Base-by-base conservation (phyloP, 2,113 vertebrate species). In the Pampusana beccarii region DNA sequence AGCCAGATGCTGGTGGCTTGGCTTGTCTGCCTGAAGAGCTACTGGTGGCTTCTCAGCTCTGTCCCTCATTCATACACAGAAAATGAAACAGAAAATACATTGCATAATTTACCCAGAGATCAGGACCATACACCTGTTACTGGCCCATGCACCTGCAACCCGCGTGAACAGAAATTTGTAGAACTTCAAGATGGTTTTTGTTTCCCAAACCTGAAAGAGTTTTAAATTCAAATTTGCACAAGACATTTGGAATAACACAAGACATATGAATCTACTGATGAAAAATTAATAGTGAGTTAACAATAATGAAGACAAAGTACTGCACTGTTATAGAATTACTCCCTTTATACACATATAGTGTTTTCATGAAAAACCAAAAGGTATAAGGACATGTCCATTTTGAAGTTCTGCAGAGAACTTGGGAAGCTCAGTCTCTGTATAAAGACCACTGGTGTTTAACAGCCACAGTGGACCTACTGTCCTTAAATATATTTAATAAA, bases 251-350 rank as follows among this genome's bases (percentile, higher is more conserved):
- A 87, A 57, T 62, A 69, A 60, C 17, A 71, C 20, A 44, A 72
- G 25, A 72, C 17, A 62, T 46, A 31, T 14, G 23, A 36, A 70
- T 23, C 69, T 70, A 54, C n/a, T 70, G 33, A 87, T 44, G 50
- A 90, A 83, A 81, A 90, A 57, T 40, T 64, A 75, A 20, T 67
- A 62, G 78, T 42, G 21, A 79, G n/a, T 56, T 83, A 65, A 67
- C n/a, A 62, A 67, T 60, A 77, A 64, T 15, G 31, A 90, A 83
- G 57, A 64, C 13, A 10, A 84, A 72, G 29, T 57, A 40, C 58
- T 46, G 46, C 29, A 25, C 46, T 9, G 7, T 19, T 71, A 61
- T 31, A 75, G 8, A 58, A 69, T 51, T 65, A 53, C 51, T 62
- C 36, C 36, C 36, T 21, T 75, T 71, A 40, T 66, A 46, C 15